These are phyloP conservation scores for Sebastes schlegelii DNA, from an alignment of 2,113 vertebrate genomes.

Conservation along the genomic window DNA sequence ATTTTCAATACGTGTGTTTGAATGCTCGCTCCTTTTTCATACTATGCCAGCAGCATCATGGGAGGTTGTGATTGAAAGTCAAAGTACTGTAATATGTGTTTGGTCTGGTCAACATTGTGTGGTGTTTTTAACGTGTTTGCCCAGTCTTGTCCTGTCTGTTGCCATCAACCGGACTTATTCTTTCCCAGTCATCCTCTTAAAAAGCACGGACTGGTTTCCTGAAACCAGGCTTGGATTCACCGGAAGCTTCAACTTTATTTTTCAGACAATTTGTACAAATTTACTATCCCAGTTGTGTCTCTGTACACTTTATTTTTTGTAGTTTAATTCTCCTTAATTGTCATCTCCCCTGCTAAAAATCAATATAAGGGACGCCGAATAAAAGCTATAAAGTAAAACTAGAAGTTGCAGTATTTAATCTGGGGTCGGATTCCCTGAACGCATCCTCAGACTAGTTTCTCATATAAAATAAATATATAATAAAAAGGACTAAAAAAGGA, in stretches of 20 bases:
- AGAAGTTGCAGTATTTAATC: not conserved
- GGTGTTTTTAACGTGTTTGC: slow-evolving; percentile 77
- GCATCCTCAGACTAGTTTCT: not conserved
- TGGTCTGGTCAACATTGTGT: slow-evolving; percentile 77
- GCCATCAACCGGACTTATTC: slow-evolving; percentile 58
- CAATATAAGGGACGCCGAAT: slow-evolving; percentile 1
- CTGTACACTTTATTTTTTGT: slow-evolving; percentile 34
- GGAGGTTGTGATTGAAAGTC: slow-evolving; percentile 73
- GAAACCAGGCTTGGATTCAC: slow-evolving; percentile 47
- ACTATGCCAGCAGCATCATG: slow-evolving; percentile 76
- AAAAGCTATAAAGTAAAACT: not conserved
- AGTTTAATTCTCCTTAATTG: slow-evolving; percentile 13
- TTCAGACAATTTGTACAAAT: slow-evolving; percentile 27
- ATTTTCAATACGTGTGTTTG: slow-evolving; percentile 82
- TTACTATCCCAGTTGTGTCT: not conserved
- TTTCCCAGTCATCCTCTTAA: slow-evolving; percentile 48
- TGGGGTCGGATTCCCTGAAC: slow-evolving; percentile 1
- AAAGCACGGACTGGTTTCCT: slow-evolving; percentile 61
- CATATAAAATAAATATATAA: not conserved
- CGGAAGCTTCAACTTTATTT: slow-evolving; percentile 34
- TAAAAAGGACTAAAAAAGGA: not conserved
- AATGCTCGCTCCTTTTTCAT: slow-evolving; percentile 80
- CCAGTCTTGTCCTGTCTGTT: slow-evolving; percentile 75
- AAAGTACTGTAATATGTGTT: slow-evolving; percentile 82
- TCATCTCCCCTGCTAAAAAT: not conserved